Conservation (phyloP, 2,888 invertebrate genomes). For the Athalia cordata region DNA sequence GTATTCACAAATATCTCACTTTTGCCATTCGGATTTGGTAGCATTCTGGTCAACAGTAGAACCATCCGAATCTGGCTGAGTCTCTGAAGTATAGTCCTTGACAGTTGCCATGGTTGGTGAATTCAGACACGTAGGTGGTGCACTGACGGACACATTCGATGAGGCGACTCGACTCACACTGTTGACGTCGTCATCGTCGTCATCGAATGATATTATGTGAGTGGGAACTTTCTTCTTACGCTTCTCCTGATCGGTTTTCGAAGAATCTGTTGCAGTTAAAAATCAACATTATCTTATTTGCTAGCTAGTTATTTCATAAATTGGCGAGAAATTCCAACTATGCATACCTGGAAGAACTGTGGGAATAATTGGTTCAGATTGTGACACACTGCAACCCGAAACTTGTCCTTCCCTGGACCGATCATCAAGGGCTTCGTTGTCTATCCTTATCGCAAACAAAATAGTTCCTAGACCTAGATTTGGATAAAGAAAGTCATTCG, state of each 20-base stretch:
- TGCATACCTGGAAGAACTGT: constrained; percentile 78
- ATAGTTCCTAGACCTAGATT: constrained; percentile 87
- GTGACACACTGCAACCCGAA: constrained; percentile 70
- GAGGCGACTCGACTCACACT: constrained; percentile 63
- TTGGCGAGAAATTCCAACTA: background rate
- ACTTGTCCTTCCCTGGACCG: constrained; percentile 74
- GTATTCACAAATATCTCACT: constrained; percentile 50
- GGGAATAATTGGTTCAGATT: constrained; percentile 83
- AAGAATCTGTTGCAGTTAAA: constrained; percentile 11
- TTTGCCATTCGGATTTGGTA: constrained; percentile 60
- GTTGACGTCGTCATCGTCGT: constrained; percentile 74
- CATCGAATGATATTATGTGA: constrained; percentile 83
- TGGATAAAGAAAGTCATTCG: background rate
- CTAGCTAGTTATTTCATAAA: background rate
- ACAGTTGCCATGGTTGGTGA: constrained; percentile 75
- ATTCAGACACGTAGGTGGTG: constrained; percentile 79
- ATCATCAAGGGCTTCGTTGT: constrained; percentile 87
- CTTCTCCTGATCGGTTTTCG: constrained; percentile 66
- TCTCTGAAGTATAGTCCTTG: constrained; percentile 62
- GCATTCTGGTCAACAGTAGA: constrained; percentile 54
- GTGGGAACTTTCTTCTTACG: constrained; percentile 78
- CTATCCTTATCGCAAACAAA: constrained; percentile 93
- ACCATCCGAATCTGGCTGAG: constrained; percentile 51
- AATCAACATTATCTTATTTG: background rate
- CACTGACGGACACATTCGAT: constrained; percentile 74